Base-by-base conservation (phyloP, 2,797 vertebrate genomes). In the Cottoperca gobio region DNA sequence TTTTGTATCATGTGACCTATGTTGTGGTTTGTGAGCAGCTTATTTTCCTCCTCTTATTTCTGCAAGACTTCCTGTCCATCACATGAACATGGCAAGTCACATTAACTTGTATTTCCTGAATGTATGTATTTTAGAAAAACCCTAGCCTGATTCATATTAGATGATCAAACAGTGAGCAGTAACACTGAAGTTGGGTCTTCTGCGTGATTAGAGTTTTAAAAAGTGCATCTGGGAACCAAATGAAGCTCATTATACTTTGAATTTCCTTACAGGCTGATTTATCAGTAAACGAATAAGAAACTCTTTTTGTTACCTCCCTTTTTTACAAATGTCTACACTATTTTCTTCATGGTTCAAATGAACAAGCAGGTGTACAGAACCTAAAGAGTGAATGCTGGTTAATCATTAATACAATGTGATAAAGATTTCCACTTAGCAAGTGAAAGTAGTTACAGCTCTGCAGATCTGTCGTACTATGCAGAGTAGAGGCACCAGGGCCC, bases 1-100 rank as follows among this genome's bases (percentile, higher is more conserved):
- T 90, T 95, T 91, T 14, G 21, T 9, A 57, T 92, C 93, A 95
- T 90, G 93, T 95, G 94, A 95, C 91, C 79, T 55, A n/a, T 54
- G 66, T 78, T 94, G 92, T 90, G 91, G 92, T 89, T 91, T 94
- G 78, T 75, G 66, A 86, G 87, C 85, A 73, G 78, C 87, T 88
- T 76, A 42, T 83, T 88, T 90, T 90, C 78, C 90, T 88, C 84
- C 78, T 80, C 82, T 83, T 87, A 76, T 90, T 93, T 93, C 75
- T 91, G 92, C 89, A 93, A 92, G 61, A 92, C 85, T 95, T 95
- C 94, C 93, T 94, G 92, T 94, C 90, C 93, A 88, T 89, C 82
- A 84, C 84, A 86, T 90, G 73, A 87, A 89, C 76, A 67, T 62
- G 53, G 55, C 81, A 85, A 81, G 78, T 74, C 73, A 80, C 65